These are phyloP conservation scores for Protobothrops mucrosquamatus DNA, from an alignment of 2,113 vertebrate genomes.

Conservation along the genomic window DNA sequence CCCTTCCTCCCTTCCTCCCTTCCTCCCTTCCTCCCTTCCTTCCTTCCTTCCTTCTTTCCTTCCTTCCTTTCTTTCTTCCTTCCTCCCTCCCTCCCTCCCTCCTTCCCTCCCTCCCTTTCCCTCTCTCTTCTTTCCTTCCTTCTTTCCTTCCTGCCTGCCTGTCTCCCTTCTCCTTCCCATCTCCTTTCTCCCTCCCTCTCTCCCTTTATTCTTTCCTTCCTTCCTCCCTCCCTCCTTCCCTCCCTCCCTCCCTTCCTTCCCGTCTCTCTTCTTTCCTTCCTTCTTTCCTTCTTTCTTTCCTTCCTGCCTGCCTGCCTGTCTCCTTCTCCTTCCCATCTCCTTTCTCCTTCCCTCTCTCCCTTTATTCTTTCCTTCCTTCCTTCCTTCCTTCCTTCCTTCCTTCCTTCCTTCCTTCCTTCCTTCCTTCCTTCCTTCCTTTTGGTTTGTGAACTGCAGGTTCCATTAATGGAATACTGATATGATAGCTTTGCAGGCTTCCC, in stretches of 20 bases:
- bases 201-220: fast-evolving
- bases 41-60: background rate
- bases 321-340: background rate
- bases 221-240: no score
- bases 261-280: no score
- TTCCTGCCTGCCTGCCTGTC: background rate
- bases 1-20: fast-evolving
- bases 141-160: background rate
- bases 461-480: background rate
- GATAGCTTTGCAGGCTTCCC: background rate
- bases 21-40: no score
- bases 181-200: no score
- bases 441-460: background rate
- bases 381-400: background rate
- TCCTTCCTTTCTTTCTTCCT: no score
- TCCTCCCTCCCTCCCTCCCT: no score
- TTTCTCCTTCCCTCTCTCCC: background rate
- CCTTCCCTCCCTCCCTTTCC: no score
- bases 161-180: background rate
- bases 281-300: background rate
- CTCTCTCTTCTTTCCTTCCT: background rate
- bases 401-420: background rate
- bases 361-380: background rate
- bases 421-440: no score
- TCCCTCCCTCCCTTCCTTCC: no score